Evolutionary conservation across 2,888 invertebrate genomes (phyloP), one percentile per base, ranked within the genome.

Genomic region (Venustoraphidia nigricollis): DNA sequence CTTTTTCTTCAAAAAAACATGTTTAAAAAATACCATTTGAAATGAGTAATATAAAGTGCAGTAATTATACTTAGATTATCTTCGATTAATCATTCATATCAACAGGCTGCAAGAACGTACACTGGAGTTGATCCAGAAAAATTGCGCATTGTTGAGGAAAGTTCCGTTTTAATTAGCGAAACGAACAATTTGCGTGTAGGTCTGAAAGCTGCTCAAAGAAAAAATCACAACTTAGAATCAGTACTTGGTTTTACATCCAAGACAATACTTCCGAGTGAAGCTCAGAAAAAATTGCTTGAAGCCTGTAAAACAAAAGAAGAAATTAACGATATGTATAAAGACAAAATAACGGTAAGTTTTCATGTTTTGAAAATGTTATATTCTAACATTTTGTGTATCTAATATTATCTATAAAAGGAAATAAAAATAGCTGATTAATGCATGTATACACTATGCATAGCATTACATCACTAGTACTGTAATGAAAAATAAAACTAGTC

Each of bases 141-240:
- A 65, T 53, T 65, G 8, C 58, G 63, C 43, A 61, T 67, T 45
- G 62, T 72, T 14, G 69, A 78, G 60, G 89, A 93, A 59, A 92
- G 92, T 63, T 77, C 85, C 36, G 67, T 76, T 0, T 69, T 93
- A 4, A 70, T 91, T 36, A 72, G 77, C 2, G 91, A 92, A 64
- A 77, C 90, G 17, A 89, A 90, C 60, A 75, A 73, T 49, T 62
- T 91, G 40, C 75, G 88, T 36, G 73, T 73, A 34, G 81, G 83
- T 60, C 64, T 87, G 51, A 82, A 81, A 61, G 65, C 73, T 0
- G 75, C 81, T 10, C 71, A 80, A 9, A 71, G 73, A n/a, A 72
- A 76, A 36, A 80, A 83, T 54, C 71, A 73, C 51, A 79, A 83
- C 60, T 76, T 88, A 71, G 83, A 85, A 61, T 78, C 80, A 1